Conservation (phyloP, 2,113 vertebrate genomes). For the Tympanuchus pallidicinctus region DNA sequence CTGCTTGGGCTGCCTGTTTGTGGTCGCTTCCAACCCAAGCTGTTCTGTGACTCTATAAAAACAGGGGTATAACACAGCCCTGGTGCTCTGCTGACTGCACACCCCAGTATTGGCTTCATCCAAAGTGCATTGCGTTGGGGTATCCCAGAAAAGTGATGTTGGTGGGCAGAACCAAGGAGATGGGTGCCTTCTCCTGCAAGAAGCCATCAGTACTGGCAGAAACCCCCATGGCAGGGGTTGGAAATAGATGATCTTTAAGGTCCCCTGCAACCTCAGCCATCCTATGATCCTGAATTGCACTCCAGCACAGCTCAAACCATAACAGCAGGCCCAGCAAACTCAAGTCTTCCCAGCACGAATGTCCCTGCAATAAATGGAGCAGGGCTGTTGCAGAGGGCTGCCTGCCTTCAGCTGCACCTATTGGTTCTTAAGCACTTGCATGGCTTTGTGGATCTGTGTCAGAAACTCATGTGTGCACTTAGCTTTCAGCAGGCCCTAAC, state of each 20-base stretch:
- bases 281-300: too few species aligned
- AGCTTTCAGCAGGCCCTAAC: background rate
- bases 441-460: fast-evolving
- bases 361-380: background rate
- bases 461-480: fast-evolving
- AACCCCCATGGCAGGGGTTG: too few species aligned
- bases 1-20: background rate
- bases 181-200: too few species aligned
- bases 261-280: too few species aligned
- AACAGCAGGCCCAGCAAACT: fast-evolving
- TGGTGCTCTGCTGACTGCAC: background rate
- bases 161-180: background rate
- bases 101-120: background rate
- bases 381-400: background rate
- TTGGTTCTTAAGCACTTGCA: fast-evolving
- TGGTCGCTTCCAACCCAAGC: too few species aligned
- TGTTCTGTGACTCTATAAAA: background rate
- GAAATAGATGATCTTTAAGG: too few species aligned
- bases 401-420: too few species aligned
- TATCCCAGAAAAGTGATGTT: fast-evolving
- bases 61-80: background rate
- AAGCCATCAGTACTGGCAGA: too few species aligned
- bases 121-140: background rate
- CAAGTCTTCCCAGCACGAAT: background rate
- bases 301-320: too few species aligned